Evolutionary conservation across 2,113 vertebrate species (phyloP).

Genomic region (Thamnaconus septentrionalis): DNA sequence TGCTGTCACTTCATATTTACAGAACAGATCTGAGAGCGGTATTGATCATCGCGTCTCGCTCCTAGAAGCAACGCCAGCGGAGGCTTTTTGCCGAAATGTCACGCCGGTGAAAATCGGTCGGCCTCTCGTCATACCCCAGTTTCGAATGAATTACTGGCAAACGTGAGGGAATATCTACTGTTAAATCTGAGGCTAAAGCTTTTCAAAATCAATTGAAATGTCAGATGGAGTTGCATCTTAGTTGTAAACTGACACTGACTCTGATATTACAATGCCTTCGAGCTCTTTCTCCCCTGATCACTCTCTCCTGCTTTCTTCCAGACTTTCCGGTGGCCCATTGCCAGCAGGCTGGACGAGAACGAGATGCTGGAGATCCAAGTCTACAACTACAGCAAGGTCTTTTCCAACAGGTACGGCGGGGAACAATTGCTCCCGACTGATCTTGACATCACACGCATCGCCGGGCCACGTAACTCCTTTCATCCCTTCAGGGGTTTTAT

Average conservation of each 20-base stretch:
- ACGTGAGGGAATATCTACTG: too few relatives aligned
- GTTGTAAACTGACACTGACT: not conserved
- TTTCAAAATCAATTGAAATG: too few relatives aligned
- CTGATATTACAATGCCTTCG: not conserved
- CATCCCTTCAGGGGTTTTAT: not conserved
- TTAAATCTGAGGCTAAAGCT: too few relatives aligned
- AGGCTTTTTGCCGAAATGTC: too few relatives aligned
- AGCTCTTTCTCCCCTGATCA: not conserved
- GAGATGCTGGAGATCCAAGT: slow-evolving; percentile 94
- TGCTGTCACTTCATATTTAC: not conserved
- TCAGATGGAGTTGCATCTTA: too few relatives aligned
- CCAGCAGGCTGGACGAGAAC: slow-evolving; percentile 83
- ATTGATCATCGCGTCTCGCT: not conserved
- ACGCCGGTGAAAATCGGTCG: too few relatives aligned
- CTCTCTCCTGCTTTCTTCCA: slow-evolving; percentile 53
- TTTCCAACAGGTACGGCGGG: slow-evolving; percentile 89
- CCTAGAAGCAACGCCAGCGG: not conserved
- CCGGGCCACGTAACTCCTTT: slow-evolving; percentile 8
- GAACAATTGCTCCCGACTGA: not conserved
- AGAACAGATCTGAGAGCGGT: not conserved
- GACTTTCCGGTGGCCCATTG: slow-evolving; percentile 92
- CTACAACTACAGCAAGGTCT: slow-evolving; percentile 98
- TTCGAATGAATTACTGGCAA: too few relatives aligned
- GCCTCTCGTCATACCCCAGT: too few relatives aligned
- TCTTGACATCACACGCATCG: not conserved